Percentiles rank a stretch among this genome's conserved stretches.
phyloP scores from a whole-genome alignment of 30 jellyfish, hydroid and myxozoan species.

The Rhopilema esculentum region DNA sequence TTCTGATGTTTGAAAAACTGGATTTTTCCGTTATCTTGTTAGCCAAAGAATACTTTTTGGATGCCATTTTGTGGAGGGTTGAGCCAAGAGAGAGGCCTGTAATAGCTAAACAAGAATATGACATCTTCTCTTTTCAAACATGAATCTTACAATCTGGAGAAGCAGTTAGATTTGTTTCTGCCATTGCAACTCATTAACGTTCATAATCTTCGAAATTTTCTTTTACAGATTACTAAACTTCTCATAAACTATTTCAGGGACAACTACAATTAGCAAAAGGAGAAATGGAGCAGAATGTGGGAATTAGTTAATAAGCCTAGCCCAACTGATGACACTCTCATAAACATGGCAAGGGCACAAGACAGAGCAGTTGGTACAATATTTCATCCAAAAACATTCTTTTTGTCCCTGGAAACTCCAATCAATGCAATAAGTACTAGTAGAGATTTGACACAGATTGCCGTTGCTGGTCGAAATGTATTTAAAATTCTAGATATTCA shows the following conservation, averaged over 20 bases:
- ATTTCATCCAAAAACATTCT: conserved; percentile 72
- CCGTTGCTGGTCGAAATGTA: conserved; percentile 92
- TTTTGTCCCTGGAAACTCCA: conserved; percentile 72
- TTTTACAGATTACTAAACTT: neutral
- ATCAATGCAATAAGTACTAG: conserved; percentile 79
- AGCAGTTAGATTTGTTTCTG: too few relatives aligned
- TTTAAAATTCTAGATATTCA: conserved; percentile 75
- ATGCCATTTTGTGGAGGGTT: too few relatives aligned
- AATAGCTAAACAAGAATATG: too few relatives aligned
- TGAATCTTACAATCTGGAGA: too few relatives aligned
- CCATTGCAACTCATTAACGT: too few relatives aligned
- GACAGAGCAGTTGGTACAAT: conserved; percentile 68
- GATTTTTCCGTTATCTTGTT: too few relatives aligned
- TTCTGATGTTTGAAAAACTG: too few relatives aligned
- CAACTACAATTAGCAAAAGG: neutral
- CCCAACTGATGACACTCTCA: conserved; percentile 51
- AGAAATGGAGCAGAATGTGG: conserved; percentile 80
- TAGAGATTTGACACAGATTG: conserved; percentile 88
- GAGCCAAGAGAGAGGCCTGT: too few relatives aligned
- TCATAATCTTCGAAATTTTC: too few relatives aligned
- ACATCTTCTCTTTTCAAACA: too few relatives aligned
- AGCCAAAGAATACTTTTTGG: too few relatives aligned
- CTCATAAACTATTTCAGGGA: neutral
- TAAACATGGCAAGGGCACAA: conserved; percentile 78
- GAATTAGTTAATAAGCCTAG: conserved; percentile 77